Conservation (phyloP, 2,888 invertebrate species). For the Caenorhabditis sp. region DNA sequence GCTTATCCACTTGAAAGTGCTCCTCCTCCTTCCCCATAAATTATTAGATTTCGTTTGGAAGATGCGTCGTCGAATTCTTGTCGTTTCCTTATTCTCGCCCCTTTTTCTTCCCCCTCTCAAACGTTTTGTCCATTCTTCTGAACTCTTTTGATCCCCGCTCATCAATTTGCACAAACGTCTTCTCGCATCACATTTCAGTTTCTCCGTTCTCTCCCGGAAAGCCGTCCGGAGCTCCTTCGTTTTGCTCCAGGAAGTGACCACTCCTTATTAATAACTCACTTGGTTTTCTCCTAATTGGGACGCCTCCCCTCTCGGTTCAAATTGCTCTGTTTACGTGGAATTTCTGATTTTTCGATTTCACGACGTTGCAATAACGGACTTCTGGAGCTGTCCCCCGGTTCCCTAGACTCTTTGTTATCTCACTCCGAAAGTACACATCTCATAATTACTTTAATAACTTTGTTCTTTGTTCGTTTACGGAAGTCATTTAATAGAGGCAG, state of each 20-base stretch:
- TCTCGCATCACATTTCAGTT: slow-evolving; percentile 22
- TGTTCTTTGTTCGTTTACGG: slow-evolving; percentile 26
- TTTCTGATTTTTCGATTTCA: slow-evolving; percentile 11
- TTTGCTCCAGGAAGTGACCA: slow-evolving; percentile 2
- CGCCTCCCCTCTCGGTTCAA: slow-evolving; percentile 3
- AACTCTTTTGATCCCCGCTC: slow-evolving; percentile 43
- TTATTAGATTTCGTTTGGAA: slow-evolving; percentile 48
- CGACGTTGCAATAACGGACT: no score
- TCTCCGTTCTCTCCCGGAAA: slow-evolving; percentile 1
- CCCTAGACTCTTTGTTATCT: no score
- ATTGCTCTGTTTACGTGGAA: slow-evolving; percentile 12
- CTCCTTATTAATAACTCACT: slow-evolving; percentile 31
- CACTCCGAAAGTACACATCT: neutral
- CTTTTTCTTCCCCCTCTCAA: neutral
- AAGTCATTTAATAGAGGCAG: no score
- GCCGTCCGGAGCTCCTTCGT: slow-evolving; percentile 3
- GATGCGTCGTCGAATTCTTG: slow-evolving; percentile 11
- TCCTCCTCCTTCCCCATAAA: slow-evolving; percentile 16
- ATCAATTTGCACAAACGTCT: slow-evolving; percentile 32
- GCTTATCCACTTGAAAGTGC: slow-evolving; percentile 19
- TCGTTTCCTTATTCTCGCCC: slow-evolving; percentile 14
- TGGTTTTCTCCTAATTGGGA: slow-evolving; percentile 14
- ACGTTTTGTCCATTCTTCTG: slow-evolving; percentile 5
- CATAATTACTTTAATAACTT: slow-evolving; percentile 45
- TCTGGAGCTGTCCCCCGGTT: no score